Evolutionary conservation across 1,140 invertebrate species (phyloP).

Genomic region (Formica exsecta): DNA sequence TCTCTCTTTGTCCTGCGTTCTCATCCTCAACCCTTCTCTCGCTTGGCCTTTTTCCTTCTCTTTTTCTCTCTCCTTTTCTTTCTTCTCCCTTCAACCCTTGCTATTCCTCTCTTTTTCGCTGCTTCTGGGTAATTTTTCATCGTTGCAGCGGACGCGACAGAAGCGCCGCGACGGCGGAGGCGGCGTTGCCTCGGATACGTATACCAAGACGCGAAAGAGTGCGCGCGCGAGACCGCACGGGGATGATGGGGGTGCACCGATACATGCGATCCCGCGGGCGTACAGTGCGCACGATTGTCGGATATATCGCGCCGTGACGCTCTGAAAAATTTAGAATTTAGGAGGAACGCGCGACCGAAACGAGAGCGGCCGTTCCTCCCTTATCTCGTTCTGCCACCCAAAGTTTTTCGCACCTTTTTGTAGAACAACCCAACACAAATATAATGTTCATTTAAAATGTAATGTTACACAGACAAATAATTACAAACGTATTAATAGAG

Average conservation of each 20-base stretch:
- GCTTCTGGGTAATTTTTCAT: slow-evolving; percentile 86
- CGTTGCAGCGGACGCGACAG: slow-evolving; percentile 84
- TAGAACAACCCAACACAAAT: not conserved
- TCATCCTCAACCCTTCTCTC: slow-evolving; percentile 54
- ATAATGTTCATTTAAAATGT: not conserved
- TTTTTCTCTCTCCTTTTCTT: not conserved
- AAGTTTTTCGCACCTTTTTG: slow-evolving; percentile 5
- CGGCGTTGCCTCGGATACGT: slow-evolving; percentile 74
- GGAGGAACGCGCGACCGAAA: slow-evolving; percentile 25
- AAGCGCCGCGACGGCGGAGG: slow-evolving; percentile 79
- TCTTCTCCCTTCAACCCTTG: slow-evolving; percentile 17
- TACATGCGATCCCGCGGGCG: slow-evolving; percentile 40
- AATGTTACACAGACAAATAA: not conserved
- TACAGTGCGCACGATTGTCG: slow-evolving; percentile 68
- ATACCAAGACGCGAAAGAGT: slow-evolving; percentile 50
- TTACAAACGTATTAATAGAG: not conserved
- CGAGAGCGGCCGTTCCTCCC: not conserved
- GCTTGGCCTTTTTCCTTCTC: slow-evolving; percentile 57
- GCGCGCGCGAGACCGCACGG: slow-evolving; percentile 53
- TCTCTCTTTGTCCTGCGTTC: slow-evolving; percentile 1
- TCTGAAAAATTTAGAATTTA: slow-evolving; percentile 71
- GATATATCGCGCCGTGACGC: slow-evolving; percentile 67
- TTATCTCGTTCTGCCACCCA: slow-evolving; percentile 3
- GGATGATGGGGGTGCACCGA: slow-evolving; percentile 48
- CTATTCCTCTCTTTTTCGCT: slow-evolving; percentile 75